Percentiles rank a stretch among this genome's conserved stretches.
These are phyloP conservation scores for Diploscapter pachys DNA, from an alignment of 1,140 invertebrate species.

Conservation along the genomic window DNA sequence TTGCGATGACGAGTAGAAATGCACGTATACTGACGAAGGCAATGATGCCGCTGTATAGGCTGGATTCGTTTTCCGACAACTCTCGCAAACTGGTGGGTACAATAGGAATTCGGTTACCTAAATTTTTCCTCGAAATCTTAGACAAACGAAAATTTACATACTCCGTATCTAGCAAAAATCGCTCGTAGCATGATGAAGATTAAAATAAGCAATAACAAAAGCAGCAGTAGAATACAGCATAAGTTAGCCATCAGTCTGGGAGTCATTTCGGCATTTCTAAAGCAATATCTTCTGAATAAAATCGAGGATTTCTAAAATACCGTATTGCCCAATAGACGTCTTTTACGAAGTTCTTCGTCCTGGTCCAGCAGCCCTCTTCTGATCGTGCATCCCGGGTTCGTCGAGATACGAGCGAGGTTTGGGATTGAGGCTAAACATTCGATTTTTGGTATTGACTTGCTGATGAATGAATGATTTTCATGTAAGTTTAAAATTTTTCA, in stretches of 20 bases:
- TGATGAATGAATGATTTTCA: not conserved
- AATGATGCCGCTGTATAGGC: conserved; percentile 23
- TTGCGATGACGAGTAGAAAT: conserved; percentile 42
- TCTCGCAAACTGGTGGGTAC: conserved; percentile 56
- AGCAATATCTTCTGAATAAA: conserved; percentile 18
- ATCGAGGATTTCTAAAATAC: conserved; percentile 18
- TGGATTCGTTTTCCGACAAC: conserved; percentile 52
- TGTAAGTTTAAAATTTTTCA: not conserved
- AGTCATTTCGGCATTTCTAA: conserved; percentile 44
- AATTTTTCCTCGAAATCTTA: conserved; percentile 21
- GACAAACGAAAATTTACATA: not conserved
- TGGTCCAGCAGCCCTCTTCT: conserved; percentile 27
- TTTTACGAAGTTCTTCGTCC: conserved; percentile 4
- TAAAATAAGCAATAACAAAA: conserved; percentile 45
- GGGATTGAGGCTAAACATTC: conserved; percentile 30
- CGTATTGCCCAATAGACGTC: conserved; percentile 22
- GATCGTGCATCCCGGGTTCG: not conserved
- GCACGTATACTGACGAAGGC: conserved; percentile 21
- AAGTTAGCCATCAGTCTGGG: conserved; percentile 38
- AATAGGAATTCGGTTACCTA: conserved; percentile 38
- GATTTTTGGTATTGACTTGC: too few species aligned
- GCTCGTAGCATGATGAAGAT: conserved; percentile 45
- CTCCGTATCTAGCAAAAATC: conserved; percentile 27
- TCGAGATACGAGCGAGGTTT: conserved; percentile 33
- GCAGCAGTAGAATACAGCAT: conserved; percentile 38